Conservation (phyloP, 2,888 invertebrate genomes). For the Orthosia cruda region DNA sequence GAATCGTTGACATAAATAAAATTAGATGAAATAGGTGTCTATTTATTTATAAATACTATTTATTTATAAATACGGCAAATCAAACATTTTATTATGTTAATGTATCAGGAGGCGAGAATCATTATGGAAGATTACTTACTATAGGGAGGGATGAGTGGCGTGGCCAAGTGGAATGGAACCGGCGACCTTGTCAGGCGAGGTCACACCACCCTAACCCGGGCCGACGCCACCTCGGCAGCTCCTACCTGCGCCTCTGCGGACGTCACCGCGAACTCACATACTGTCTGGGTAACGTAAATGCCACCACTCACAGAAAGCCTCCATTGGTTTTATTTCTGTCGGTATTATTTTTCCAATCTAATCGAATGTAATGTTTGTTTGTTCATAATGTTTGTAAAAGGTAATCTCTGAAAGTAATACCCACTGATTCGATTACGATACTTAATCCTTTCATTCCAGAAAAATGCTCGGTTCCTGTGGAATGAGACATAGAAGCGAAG, state of each 20-base stretch:
- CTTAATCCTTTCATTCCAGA: no score
- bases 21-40: constrained; percentile 5
- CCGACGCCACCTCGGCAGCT: constrained; percentile 73
- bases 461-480: no score
- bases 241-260: constrained; percentile 84
- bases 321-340: constrained; percentile 15
- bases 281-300: constrained; percentile 69
- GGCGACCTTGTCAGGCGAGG: constrained; percentile 89
- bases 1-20: constrained; percentile 18
- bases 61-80: constrained; percentile 43
- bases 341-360: not conserved
- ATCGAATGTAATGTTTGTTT: not conserved
- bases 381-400: not conserved
- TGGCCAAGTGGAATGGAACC: constrained; percentile 86
- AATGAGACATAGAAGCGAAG: no score
- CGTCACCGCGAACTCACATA: constrained; percentile 79
- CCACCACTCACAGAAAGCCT: constrained; percentile 57
- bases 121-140: constrained; percentile 85
- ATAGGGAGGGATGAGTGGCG: constrained; percentile 80
- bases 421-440: no score
- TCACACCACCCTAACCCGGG: constrained; percentile 79
- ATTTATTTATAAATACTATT: constrained; percentile 22
- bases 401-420: not conserved
- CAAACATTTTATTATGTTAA: constrained; percentile 55
- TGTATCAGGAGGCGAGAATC: constrained; percentile 71